Evolutionary conservation across 2,113 vertebrate species (phyloP), one percentile per base, ranked within the genome.

Genomic region (Myocastor coypus): DNA sequence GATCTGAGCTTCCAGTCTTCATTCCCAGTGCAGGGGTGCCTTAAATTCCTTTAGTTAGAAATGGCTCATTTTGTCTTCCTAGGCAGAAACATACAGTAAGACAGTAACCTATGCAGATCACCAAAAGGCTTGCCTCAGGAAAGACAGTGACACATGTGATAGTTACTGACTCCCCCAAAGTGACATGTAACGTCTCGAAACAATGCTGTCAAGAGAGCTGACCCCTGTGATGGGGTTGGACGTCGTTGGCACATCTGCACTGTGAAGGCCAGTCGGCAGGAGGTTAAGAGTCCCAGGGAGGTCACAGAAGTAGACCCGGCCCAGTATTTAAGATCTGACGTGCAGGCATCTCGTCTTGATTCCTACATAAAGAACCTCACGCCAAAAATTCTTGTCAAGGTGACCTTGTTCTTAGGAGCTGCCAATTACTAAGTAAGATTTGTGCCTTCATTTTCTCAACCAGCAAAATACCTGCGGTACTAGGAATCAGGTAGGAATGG

Each of bases 81-180:
- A 66, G 52, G 52, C 22, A 91, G 63, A 88, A 91, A 1, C 50
- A 73, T 59, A 52, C 40, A 73, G 55, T 75, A 26, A 95, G 68
- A 81, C 17, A n/a, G 59, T 11, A 37, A 37, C 37, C 52, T 52
- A 22, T 17, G 71, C 52, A 14, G 83, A 61, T 0, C 64, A 86
- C 94, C 94, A 86, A 64, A 95, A 95, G 73, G 88, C 28, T 20
- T 37, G 71, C 83, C 77, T 77, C 52, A 46, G 63, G 42, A 92
- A 69, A 77, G 26, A 52, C 90, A 89, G 19, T 32, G 6, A 17
- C 46, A 7, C 14, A 7, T 0, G 42, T 6, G 59, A 59, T 30
- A 8, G 78, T 59, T 66, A 83, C 78, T 78, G 88, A 73, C 71
- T 85, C 11, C 66, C 66, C 75, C 16, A 61, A 64, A 55, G 68